Percentiles rank a stretch among this genome's conserved stretches.
Conservation (phyloP, 2,797 vertebrate genomes). For the Babyrousa celebensis region DNA sequence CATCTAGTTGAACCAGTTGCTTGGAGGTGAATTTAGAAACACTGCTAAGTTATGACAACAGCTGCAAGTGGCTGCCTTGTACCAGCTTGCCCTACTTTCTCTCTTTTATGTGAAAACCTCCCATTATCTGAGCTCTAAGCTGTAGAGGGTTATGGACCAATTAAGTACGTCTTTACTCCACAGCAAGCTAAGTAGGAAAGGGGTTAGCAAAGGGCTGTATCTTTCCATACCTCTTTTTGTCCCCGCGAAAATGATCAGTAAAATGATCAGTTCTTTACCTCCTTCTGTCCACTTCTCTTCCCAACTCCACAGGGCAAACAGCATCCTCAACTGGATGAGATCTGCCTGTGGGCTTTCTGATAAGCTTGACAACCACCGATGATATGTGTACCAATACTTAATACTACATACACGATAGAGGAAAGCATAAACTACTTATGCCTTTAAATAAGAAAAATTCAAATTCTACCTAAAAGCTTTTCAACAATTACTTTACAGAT, state of each 20-base stretch:
- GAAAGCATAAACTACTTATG: slow-evolving; percentile 16
- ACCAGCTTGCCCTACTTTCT: not conserved
- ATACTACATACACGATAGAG: not conserved
- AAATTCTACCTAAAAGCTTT: slow-evolving; percentile 46
- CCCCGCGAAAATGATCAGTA: not conserved
- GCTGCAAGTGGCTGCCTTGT: not conserved
- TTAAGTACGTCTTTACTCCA: not conserved
- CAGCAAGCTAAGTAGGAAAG: not conserved
- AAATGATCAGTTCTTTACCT: not conserved
- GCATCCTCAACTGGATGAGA: not conserved
- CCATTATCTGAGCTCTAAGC: not conserved
- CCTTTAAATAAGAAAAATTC: slow-evolving; percentile 64
- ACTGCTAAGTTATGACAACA: not conserved
- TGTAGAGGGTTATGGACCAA: not conserved
- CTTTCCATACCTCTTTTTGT: not conserved
- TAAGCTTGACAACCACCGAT: not conserved
- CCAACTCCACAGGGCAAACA: not conserved
- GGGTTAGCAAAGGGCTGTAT: not conserved
- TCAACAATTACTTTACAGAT: slow-evolving; percentile 60
- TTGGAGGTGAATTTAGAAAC: slow-evolving; percentile 22
- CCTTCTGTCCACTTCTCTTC: not conserved
- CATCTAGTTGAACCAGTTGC: not conserved
- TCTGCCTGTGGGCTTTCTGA: slow-evolving; percentile 21
- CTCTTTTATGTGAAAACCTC: slow-evolving; percentile 43
- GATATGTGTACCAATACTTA: not conserved